Conservation (phyloP, 2,113 vertebrate species). For the Channa argus region DNA sequence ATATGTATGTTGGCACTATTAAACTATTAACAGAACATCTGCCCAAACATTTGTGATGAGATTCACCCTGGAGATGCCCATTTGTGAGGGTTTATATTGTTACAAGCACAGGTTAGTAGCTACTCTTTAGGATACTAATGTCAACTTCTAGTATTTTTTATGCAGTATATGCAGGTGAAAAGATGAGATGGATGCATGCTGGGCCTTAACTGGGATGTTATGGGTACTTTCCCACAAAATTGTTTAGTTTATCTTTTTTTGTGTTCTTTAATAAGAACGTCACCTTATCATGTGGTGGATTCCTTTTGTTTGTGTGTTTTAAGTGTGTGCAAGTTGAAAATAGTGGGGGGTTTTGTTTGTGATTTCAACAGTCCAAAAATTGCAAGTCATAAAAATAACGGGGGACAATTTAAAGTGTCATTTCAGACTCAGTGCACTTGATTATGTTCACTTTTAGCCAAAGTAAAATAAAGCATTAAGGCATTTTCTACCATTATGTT, state of each 20-base stretch:
- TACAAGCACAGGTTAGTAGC: background rate
- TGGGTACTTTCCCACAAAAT: too few relatives aligned
- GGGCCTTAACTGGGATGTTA: background rate
- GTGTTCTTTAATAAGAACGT: too few relatives aligned
- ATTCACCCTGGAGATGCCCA: background rate
- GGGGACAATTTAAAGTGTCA: too few relatives aligned
- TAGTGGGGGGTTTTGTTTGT: background rate
- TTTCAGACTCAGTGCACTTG: too few relatives aligned
- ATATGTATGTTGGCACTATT: background rate
- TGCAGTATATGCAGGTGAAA: background rate
- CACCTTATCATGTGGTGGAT: too few relatives aligned
- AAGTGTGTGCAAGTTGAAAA: background rate
- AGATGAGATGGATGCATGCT: background rate
- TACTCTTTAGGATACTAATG: background rate
- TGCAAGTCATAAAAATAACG: too few relatives aligned
- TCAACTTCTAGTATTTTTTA: background rate
- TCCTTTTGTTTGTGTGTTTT: background rate
- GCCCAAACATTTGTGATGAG: background rate
- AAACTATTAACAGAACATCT: background rate
- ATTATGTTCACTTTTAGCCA: background rate
- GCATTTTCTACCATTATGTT: background rate
- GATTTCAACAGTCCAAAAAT: background rate
- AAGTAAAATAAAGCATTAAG: background rate
- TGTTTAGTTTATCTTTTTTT: too few relatives aligned
- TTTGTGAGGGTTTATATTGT: background rate